Evolutionary conservation across 2,797 vertebrate genomes (phyloP).

Genomic region (Gymnoscopelus braueri): DNA sequence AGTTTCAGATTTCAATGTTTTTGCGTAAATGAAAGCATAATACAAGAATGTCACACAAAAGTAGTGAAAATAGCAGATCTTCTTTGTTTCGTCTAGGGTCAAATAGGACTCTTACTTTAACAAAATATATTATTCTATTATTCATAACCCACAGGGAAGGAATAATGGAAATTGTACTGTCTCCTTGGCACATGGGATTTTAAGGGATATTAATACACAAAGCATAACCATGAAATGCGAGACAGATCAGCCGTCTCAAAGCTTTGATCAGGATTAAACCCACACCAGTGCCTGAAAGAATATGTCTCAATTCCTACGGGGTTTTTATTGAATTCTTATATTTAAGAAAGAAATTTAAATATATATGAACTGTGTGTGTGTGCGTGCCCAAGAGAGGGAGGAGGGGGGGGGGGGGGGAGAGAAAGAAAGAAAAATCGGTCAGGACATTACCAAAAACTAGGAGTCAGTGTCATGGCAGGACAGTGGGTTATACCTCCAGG

Average conservation of each 20-base stretch:
- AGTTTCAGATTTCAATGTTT: no score
- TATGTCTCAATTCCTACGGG: not conserved
- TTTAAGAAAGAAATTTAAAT: slow-evolving; percentile 1
- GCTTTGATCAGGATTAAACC: slow-evolving; percentile 38
- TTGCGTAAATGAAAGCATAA: no score
- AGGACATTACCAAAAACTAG: no score
- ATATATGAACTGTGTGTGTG: not conserved
- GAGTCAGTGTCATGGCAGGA: no score
- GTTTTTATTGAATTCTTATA: not conserved
- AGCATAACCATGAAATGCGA: slow-evolving; percentile 25
- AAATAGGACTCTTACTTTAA: not conserved
- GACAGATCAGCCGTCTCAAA: slow-evolving; percentile 30
- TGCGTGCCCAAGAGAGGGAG: not conserved
- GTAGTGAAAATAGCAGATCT: no score
- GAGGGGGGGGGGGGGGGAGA: no score
- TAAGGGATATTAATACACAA: slow-evolving; percentile 26
- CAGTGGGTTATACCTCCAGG: no score
- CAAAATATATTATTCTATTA: slow-evolving; percentile 31
- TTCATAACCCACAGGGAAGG: slow-evolving; percentile 43
- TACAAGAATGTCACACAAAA: no score
- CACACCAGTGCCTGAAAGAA: slow-evolving; percentile 30
- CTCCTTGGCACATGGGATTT: slow-evolving; percentile 28
- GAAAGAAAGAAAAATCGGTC: no score
- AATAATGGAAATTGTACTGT: slow-evolving; percentile 37
- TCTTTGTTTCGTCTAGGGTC: no score